Conservation (phyloP, 2,113 vertebrate genomes). For the Hypomesus transpacificus region DNA sequence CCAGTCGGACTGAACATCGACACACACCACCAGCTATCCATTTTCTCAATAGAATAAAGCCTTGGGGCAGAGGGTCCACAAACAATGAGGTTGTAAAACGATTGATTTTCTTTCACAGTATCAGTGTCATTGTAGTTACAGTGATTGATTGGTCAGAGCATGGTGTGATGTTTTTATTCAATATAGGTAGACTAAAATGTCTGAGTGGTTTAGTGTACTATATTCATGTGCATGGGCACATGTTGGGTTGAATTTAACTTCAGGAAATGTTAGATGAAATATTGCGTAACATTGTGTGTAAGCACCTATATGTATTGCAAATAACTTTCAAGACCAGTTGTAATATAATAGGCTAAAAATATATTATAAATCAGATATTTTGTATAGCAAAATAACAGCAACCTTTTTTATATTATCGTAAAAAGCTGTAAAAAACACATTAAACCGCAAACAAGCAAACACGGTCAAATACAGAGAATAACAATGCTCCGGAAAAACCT, state of each 20-base stretch:
- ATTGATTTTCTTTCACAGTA: neutral
- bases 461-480: neutral
- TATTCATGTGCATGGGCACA: no score
- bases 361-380: no score
- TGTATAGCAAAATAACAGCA: neutral
- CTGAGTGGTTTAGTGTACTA: no score
- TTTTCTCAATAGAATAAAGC: conserved; percentile 46
- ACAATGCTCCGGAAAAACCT: neutral
- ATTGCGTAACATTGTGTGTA: neutral
- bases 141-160: no score
- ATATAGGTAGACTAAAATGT: no score
- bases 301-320: no score
- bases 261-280: neutral
- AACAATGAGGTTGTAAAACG: neutral
- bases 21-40: conserved; percentile 70
- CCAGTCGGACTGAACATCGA: conserved; percentile 44
- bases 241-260: no score
- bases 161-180: no score
- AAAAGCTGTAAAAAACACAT: neutral
- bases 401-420: neutral
- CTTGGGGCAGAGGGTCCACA: conserved; percentile 14
- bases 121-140: neutral
- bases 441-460: neutral
- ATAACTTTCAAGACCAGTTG: no score
- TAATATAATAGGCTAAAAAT: no score